Conservation (phyloP, 2,888 invertebrate species). For the Achlya flavicornis region DNA sequence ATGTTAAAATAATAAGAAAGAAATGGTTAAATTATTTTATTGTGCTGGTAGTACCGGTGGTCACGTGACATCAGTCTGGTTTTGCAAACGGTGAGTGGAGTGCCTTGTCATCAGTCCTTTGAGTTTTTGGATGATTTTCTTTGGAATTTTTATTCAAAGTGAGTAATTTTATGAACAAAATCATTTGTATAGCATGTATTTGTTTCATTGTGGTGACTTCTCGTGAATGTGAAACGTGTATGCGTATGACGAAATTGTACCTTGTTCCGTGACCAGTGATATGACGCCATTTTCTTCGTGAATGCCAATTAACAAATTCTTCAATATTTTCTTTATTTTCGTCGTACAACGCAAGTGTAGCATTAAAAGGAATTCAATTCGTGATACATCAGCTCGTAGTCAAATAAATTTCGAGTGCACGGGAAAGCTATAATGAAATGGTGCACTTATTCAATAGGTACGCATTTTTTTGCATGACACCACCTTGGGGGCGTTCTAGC, state of each 20-base stretch:
- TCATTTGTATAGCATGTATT: slow-evolving; percentile 59
- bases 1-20: too few species aligned
- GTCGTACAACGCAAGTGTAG: slow-evolving; percentile 30
- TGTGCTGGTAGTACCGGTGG: slow-evolving; percentile 44
- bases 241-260: slow-evolving; percentile 79
- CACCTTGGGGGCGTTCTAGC: slow-evolving; percentile 66
- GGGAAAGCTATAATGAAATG: slow-evolving; percentile 34
- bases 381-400: slow-evolving; percentile 38
- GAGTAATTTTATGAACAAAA: slow-evolving; percentile 74
- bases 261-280: slow-evolving; percentile 83
- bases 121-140: slow-evolving; percentile 84
- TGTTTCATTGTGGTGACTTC: slow-evolving; percentile 59
- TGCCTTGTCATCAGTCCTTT: slow-evolving; percentile 84
- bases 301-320: slow-evolving; percentile 82
- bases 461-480: slow-evolving; percentile 76
- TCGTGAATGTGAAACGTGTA: slow-evolving; percentile 67
- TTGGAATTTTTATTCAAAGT: slow-evolving; percentile 83
- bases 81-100: slow-evolving; percentile 85
- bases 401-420: slow-evolving; percentile 35
- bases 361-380: slow-evolving; percentile 30
- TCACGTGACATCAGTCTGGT: slow-evolving; percentile 74
- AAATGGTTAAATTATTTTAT: slow-evolving; percentile 12
- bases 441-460: slow-evolving; percentile 46
- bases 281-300: slow-evolving; percentile 85
- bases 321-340: slow-evolving; percentile 74